Base-by-base conservation (phyloP, 1,140 invertebrate species). In the Vanessa tameamea region DNA sequence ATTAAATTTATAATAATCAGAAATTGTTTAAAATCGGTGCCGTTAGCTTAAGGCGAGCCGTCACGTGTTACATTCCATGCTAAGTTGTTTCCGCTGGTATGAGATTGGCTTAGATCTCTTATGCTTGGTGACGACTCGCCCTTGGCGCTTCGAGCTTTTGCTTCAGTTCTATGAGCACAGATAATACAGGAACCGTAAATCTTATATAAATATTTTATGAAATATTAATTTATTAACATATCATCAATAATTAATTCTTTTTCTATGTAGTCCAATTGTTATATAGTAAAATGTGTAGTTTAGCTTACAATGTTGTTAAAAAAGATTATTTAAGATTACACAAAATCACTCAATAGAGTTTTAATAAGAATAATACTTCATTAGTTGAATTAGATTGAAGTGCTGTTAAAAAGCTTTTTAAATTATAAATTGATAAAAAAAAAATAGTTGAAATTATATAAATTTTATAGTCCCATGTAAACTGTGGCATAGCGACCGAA, bases 11-110 rank as follows among this genome's bases (percentile, higher is more conserved):
- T 5, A 57, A 57, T 26, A 26, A 72, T 69, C 64, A 31, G 74
- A 76, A 77, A 78, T 79, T 75, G 79, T 73, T 76, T 61, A 26
- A 63, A 73, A 77, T 65, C 66, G 78, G 75, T 75, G 64, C 47
- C 76, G 48, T 64, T 47, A 55, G 57, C 65, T 78, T 75, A 59
- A 80, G 77, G 76, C 71, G 68, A 73, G 72, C 75, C 78, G 79
- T 80, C 80, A 79, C 78, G 75, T 66, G 78, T 80, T 80, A 85
- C 85, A 87, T 87, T 87, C 85, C 85, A 84, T 67, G 78, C 80
- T 84, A 78, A 76, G 65, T 78, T 73, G 67, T 69, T 79, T 76
- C 57, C 69, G 75, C 74, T 75, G 79, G 77, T 81, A 71, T 78
- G 77, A 77, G 74, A 73, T 76, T 78, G 78, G 78, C 67, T 57